Evolutionary conservation across 2,888 invertebrate genomes (phyloP).

Genomic region (Apamea anceps): DNA sequence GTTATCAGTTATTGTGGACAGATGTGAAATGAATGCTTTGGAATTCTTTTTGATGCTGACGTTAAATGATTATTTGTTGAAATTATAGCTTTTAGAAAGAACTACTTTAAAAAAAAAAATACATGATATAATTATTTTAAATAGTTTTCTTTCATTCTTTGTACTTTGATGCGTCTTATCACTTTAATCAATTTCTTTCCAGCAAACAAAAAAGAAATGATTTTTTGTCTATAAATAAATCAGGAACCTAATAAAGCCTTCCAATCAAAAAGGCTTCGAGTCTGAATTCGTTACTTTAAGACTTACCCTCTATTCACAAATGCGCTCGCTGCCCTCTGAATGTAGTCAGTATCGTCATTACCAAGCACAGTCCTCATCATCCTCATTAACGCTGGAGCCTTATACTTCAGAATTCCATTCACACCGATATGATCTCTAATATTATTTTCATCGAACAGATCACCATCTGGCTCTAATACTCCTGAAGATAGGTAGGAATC

Average conservation of each 20-base stretch:
- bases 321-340: conserved; percentile 73
- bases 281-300: not conserved
- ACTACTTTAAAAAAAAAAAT: no score
- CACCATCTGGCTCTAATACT: conserved; percentile 69
- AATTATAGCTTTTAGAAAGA: not conserved
- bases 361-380: conserved; percentile 79
- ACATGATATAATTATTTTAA: not conserved
- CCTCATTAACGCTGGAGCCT: conserved; percentile 81
- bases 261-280: not conserved
- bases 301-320: conserved; percentile 77
- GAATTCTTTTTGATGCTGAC: not conserved
- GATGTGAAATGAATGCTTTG: not conserved
- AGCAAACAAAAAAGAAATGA: not conserved
- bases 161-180: not conserved
- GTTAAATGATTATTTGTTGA: not conserved
- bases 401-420: conserved; percentile 77
- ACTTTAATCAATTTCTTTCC: no score
- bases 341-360: conserved; percentile 72
- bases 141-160: not conserved
- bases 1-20: conserved; percentile 1
- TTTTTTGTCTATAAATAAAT: not conserved
- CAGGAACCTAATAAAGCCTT: not conserved
- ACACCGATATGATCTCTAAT: conserved; percentile 74
- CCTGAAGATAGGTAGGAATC: conserved; percentile 74
- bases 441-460: conserved; percentile 73